phyloP scores from a whole-genome alignment of 2,113 vertebrate species.

The Microtus pennsylvanicus region DNA sequence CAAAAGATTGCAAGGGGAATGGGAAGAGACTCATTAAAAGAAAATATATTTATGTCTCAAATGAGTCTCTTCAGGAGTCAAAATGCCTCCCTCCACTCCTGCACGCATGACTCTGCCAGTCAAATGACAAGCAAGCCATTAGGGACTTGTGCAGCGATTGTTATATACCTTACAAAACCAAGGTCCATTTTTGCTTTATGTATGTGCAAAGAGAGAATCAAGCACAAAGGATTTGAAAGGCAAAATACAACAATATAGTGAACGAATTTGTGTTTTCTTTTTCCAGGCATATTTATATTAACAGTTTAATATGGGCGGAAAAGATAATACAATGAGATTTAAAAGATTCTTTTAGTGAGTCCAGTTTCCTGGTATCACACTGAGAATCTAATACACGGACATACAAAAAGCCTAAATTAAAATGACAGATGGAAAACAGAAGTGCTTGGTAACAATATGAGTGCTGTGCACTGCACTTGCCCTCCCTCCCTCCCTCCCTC shows the following conservation, averaged over 20 bases:
- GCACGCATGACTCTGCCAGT: background rate
- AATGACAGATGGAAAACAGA: constrained; percentile 21
- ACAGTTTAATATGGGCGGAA: background rate
- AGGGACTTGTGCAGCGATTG: background rate
- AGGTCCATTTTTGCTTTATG: constrained; percentile 43
- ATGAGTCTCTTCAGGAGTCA: background rate
- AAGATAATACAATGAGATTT: constrained; percentile 8
- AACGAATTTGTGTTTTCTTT: constrained; percentile 9
- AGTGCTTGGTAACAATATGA: constrained; percentile 37
- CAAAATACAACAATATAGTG: constrained; percentile 29
- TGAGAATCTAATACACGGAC: constrained; percentile 28
- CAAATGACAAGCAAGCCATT: constrained; percentile 3
- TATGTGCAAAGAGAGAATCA: constrained; percentile 31
- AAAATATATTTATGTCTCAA: background rate
- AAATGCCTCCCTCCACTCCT: background rate
- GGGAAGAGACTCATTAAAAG: background rate
- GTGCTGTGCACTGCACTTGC: background rate
- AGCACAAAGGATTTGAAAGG: constrained; percentile 46
- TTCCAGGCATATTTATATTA: constrained; percentile 23
- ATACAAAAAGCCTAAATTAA: constrained; percentile 44
- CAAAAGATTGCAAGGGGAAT: background rate
- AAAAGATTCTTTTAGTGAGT: background rate
- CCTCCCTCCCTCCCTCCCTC: too few species aligned
- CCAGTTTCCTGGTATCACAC: background rate
- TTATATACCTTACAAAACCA: constrained; percentile 4